phyloP scores from a whole-genome alignment of 2,888 invertebrate genomes.

The Acleris cristana region DNA sequence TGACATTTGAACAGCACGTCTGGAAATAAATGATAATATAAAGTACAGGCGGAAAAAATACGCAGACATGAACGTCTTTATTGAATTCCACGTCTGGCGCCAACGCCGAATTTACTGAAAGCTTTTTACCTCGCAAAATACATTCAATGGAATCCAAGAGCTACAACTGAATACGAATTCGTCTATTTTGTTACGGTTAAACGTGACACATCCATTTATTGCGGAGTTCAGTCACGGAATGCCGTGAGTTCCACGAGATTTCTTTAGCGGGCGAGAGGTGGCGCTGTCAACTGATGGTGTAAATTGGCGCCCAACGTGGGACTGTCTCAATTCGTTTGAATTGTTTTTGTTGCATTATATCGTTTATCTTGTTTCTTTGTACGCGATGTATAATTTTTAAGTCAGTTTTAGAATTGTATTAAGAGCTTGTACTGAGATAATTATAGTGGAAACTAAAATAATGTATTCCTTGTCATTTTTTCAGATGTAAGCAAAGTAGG shows the following conservation, averaged over 20 bases:
- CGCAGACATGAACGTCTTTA: conserved; percentile 25
- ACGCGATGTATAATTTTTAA: neutral
- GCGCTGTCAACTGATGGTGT: conserved; percentile 71
- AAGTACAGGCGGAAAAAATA: conserved; percentile 1
- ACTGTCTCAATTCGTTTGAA: conserved; percentile 32
- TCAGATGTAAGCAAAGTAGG: too few species aligned
- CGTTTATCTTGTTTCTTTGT: neutral
- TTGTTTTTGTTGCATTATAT: conserved; percentile 33
- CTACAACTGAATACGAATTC: conserved; percentile 37
- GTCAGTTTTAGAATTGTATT: too few species aligned
- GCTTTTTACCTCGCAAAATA: conserved; percentile 38
- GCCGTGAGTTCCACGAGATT: conserved; percentile 58
- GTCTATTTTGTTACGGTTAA: conserved; percentile 59
- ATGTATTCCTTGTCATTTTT: too few species aligned
- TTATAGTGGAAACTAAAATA: too few species aligned
- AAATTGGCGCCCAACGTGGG: conserved; percentile 68
- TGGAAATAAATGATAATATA: neutral
- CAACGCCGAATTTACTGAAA: conserved; percentile 34
- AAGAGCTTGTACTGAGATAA: too few species aligned
- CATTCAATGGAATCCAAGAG: conserved; percentile 30
- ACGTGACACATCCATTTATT: conserved; percentile 63
- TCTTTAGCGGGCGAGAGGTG: conserved; percentile 60
- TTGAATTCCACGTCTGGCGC: conserved; percentile 32
- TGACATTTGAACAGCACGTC: neutral
- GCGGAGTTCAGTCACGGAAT: conserved; percentile 71